Evolutionary conservation across 2,113 vertebrate genomes (phyloP).

Genomic region (Antennarius striatus): DNA sequence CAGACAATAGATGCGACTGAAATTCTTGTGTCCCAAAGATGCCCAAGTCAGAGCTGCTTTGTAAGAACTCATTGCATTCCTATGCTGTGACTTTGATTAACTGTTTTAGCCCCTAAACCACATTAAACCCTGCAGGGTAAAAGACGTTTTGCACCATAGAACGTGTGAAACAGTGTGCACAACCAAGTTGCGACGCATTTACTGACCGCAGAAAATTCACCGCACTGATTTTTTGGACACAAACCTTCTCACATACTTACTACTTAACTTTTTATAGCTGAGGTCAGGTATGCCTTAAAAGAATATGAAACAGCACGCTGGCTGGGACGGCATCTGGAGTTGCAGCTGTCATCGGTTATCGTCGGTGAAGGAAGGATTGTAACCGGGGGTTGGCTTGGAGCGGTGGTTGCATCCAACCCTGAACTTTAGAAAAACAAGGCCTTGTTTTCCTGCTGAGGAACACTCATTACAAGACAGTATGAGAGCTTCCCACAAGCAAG

Average conservation of each 20-base stretch:
- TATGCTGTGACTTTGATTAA: slow-evolving; percentile 36
- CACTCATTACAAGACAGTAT: slow-evolving; percentile 56
- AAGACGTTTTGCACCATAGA: slow-evolving; percentile 21
- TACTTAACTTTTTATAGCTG: no score
- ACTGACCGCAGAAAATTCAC: no score
- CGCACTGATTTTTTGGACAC: not conserved
- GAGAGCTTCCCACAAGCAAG: slow-evolving; percentile 67
- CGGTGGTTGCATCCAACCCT: slow-evolving; percentile 38
- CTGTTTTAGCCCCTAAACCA: not conserved
- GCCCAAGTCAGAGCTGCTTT: slow-evolving; percentile 19
- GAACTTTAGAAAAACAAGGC: slow-evolving; percentile 61
- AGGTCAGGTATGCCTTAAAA: not conserved
- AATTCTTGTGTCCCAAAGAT: slow-evolving; percentile 21
- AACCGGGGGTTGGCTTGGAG: slow-evolving; percentile 20
- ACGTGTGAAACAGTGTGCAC: slow-evolving; percentile 32
- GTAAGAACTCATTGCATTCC: slow-evolving; percentile 37
- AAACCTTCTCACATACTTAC: no score
- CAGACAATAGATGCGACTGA: slow-evolving; percentile 40
- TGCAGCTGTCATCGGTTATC: slow-evolving; percentile 13
- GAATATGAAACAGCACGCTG: not conserved
- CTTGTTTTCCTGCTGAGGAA: slow-evolving; percentile 65
- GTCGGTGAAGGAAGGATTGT: slow-evolving; percentile 9
- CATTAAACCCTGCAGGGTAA: no score
- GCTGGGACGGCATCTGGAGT: not conserved
- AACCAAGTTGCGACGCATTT: no score